Evolutionary conservation across 2,113 vertebrate genomes (phyloP), one percentile per base, ranked within the genome.

Genomic region (Eleginops maclovinus): DNA sequence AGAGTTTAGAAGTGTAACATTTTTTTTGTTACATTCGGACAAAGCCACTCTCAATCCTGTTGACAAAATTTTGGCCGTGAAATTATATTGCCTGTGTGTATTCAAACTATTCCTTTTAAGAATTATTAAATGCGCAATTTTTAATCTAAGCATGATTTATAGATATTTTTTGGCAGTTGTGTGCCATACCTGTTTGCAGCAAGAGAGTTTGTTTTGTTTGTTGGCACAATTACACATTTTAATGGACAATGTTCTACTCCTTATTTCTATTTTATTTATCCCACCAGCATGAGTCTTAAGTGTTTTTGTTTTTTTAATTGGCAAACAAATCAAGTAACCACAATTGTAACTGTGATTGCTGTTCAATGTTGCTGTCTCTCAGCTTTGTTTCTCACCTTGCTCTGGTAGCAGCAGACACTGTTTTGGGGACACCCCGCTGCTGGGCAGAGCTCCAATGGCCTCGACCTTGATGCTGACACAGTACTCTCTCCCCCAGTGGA

Each of bases 331-430:
- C n/a, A n/a, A n/a, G n/a, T n/a, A n/a, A n/a, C n/a, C n/a, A n/a
- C n/a, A n/a, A n/a, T n/a, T n/a, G n/a, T n/a, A n/a, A n/a, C n/a
- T 36, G 31, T 59, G 1, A 24, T 15, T 21, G 3, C 17, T 50
- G 12, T 16, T 28, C 1, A 6, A 2, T 6, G 9, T 11, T 49
- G 4, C 10, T 59, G 13, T 49, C 26, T 53, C 2, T 63, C 16
- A 11, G 13, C n/a, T 72, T 0, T 54, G 51, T 16, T 59, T 36
- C 44, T 69, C 83, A 95, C 95, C 94, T 93, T 68, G 70, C 19
- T 87, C 75, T 17, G 93, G 90, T 8, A 93, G 80, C 16, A 9
- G 17, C 47, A 93, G 63, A 62, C 94, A 95, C 24, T 89, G 84
- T 63, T 67, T 15, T 0, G 65, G 5, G 1, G 93, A 93, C 4